Evolutionary conservation across 1,140 invertebrate species (phyloP), one percentile per base, ranked within the genome.

Genomic region (Anastrepha obliqua): DNA sequence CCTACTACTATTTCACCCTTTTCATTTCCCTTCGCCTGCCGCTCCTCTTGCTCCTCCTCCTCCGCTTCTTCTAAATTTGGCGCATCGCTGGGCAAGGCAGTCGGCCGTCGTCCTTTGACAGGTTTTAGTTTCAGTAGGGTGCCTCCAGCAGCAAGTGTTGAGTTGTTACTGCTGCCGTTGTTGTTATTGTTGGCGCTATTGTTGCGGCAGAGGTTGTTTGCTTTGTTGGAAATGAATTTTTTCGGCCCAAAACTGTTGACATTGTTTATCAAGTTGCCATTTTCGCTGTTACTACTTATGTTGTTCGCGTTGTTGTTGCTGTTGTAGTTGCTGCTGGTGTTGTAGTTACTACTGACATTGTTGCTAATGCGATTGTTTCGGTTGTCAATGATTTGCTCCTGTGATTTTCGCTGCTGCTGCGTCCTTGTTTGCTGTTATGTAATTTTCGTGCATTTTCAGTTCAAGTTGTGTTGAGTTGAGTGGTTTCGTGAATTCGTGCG

Each of bases 21-120:
- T 15, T 62, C 5, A 15, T n/a, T 62, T 7, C 87, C 39, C 60
- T 70, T 64, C 20, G 81, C 65, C 62, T 29, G 47, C 47, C 65
- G 29, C 6, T 64, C 74, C 44, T 88, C 86, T 13, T 85, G 78
- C 2, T 67, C 64, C 20, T 88, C 74, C 29, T 67, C 60, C 59
- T 62, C n/a, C 58, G 89, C 90, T 13, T 88, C 58, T 51, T 88
- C 89, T 13, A 92, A 78, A 74, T 86, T 86, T 55, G 91, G 91
- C 67, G 90, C 90, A 86, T 92, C 91, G 15, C 85, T 90, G 8
- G 91, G 91, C 89, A 92, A 86, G 1, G 91, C 91, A 8, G 91
- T 92, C 9, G 91, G 91, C 7, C 91, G 90, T 29, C 91, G 89
- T 86, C 91, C 91, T 90, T 92, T 92, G 89, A 92, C 91, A 86